Percentiles rank a stretch among this genome's conserved stretches.
phyloP scores from a whole-genome alignment of 2,113 vertebrate species.

The Gila orcuttii region DNA sequence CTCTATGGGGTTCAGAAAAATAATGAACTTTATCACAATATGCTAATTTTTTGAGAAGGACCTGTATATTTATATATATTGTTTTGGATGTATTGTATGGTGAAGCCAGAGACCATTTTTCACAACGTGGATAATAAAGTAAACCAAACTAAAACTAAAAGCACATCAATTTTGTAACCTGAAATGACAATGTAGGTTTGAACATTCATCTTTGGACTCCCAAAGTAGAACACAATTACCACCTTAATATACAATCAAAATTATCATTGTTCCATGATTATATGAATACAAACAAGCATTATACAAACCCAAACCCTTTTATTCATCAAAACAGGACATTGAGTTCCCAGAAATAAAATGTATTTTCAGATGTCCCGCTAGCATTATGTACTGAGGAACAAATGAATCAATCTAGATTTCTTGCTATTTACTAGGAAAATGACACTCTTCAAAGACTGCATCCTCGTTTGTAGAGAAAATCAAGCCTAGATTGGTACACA shows the following conservation, averaged over 20 bases:
- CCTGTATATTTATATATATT: too few relatives aligned
- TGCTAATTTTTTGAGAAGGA: too few relatives aligned
- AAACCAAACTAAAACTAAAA: too few relatives aligned
- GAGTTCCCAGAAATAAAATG: conserved; percentile 11
- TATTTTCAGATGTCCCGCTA: background rate
- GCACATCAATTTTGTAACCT: background rate
- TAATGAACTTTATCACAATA: too few relatives aligned
- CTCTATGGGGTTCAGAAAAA: too few relatives aligned
- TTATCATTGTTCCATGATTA: background rate
- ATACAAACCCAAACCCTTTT: background rate
- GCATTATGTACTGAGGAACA: background rate
- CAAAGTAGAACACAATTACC: background rate
- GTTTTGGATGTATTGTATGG: too few relatives aligned
- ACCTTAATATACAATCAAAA: background rate
- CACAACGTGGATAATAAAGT: too few relatives aligned
- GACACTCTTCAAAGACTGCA: background rate
- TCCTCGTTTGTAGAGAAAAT: background rate
- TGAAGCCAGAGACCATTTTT: too few relatives aligned
- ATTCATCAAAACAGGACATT: conserved; percentile 1
- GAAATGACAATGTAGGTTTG: background rate
- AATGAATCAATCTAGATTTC: background rate
- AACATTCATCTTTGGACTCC: background rate
- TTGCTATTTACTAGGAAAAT: conserved; percentile 1
- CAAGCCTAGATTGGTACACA: background rate
- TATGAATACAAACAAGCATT: background rate